These are phyloP conservation scores for Halocaridina rubra DNA, from an alignment of 2,888 invertebrate species.

Conservation along the genomic window DNA sequence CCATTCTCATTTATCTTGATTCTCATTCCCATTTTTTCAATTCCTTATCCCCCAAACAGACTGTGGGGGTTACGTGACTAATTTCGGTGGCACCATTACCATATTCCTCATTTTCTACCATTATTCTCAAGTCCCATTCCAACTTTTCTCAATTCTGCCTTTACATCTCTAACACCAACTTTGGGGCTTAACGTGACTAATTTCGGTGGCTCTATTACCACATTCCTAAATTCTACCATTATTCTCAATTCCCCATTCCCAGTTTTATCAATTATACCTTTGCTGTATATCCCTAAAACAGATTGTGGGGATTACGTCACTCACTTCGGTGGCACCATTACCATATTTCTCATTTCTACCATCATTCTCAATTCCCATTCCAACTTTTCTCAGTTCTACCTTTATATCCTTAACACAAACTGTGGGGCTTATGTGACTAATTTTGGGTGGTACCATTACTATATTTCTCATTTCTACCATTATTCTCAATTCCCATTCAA, in stretches of 20 bases:
- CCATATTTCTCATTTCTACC: no score
- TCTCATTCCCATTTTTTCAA: background rate
- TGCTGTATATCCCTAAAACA: constrained; percentile 63
- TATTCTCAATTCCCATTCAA: background rate
- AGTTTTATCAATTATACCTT: no score
- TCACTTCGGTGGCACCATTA: constrained; percentile 78
- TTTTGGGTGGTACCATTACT: no score
- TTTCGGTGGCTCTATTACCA: no score
- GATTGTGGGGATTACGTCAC: constrained; percentile 80
- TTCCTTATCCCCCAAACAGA: constrained; percentile 68
- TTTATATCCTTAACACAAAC: background rate
- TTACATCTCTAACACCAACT: background rate
- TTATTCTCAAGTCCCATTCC: background rate
- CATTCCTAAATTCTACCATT: no score
- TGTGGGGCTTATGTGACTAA: no score
- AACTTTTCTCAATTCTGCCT: background rate
- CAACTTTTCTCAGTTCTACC: background rate
- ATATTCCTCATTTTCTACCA: no score
- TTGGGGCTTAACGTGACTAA: no score
- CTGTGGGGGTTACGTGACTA: constrained; percentile 79
- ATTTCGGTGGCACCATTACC: constrained; percentile 79
- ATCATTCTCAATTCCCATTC: background rate
- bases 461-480: no score
- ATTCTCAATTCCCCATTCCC: no score
- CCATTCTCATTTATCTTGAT: background rate